phyloP scores from a whole-genome alignment of 2,797 vertebrate genomes.

The Lagodon rhomboides region DNA sequence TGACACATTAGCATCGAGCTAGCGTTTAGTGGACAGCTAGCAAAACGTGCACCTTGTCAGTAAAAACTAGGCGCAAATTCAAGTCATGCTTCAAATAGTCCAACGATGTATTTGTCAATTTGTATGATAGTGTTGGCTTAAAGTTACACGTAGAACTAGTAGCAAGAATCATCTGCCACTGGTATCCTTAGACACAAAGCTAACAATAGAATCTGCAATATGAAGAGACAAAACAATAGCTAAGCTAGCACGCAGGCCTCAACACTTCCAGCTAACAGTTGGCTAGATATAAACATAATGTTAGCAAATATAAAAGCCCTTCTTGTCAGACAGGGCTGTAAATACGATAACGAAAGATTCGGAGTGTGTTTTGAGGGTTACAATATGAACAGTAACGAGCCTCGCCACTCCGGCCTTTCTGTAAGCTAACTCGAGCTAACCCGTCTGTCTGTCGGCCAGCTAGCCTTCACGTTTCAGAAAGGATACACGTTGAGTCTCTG shows the following conservation, averaged over 20 bases:
- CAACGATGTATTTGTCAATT: fast-evolving
- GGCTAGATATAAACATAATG: fast-evolving
- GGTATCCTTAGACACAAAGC: slow-evolving; percentile 14
- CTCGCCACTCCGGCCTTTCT: not conserved
- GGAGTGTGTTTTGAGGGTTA: fast-evolving
- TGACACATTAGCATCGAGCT: slow-evolving; percentile 26
- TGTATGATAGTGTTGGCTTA: not conserved
- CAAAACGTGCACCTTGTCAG: slow-evolving; percentile 33
- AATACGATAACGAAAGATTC: fast-evolving
- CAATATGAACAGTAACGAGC: not conserved
- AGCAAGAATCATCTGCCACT: not conserved
- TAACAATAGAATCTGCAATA: slow-evolving; percentile 67
- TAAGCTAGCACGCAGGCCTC: slow-evolving; percentile 59
- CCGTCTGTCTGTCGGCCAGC: slow-evolving; percentile 2
- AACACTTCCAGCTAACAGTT: no score
- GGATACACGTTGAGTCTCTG: slow-evolving; percentile 99
- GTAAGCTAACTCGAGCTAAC: slow-evolving; percentile 42
- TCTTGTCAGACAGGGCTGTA: fast-evolving
- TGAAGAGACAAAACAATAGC: slow-evolving; percentile 66
- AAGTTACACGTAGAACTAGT: fast-evolving
- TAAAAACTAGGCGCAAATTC: not conserved
- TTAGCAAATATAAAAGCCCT: fast-evolving
- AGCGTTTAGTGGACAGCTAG: slow-evolving; percentile 3
- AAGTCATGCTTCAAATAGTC: fast-evolving
- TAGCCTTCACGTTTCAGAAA: slow-evolving; percentile 55